Percentiles rank a stretch among this genome's conserved stretches.
Conservation (phyloP, 2,113 vertebrate species). For the Lipophrys pholis region DNA sequence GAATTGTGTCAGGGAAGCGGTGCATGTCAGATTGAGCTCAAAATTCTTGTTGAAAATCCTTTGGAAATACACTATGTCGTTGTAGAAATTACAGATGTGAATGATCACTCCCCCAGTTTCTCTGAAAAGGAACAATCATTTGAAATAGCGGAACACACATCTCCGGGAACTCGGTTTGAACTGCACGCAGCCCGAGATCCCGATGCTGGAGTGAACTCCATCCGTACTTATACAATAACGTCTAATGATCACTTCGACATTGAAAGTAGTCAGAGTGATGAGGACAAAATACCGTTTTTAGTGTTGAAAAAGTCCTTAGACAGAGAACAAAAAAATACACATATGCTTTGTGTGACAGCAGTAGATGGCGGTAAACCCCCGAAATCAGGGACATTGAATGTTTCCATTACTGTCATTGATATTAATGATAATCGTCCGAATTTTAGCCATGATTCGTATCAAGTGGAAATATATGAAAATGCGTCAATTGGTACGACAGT, state of each 20-base stretch:
- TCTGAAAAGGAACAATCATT: slow-evolving; percentile 65
- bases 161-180: slow-evolving; percentile 76
- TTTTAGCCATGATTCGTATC: slow-evolving; percentile 70
- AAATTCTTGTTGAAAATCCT: slow-evolving; percentile 79
- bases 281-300: slow-evolving; percentile 71
- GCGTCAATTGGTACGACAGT: slow-evolving; percentile 30
- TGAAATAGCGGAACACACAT: slow-evolving; percentile 73
- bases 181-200: slow-evolving; percentile 82
- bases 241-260: slow-evolving; percentile 74
- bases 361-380: slow-evolving; percentile 78
- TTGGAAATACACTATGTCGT: slow-evolving; percentile 77
- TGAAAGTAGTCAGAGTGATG: slow-evolving; percentile 56
- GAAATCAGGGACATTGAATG: slow-evolving; percentile 59
- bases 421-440: slow-evolving; percentile 77
- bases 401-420: slow-evolving; percentile 77
- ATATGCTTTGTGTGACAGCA: slow-evolving; percentile 67
- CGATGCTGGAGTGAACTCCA: slow-evolving; percentile 80
- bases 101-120: slow-evolving; percentile 82
- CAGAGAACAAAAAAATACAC: slow-evolving; percentile 62
- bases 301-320: slow-evolving; percentile 75
- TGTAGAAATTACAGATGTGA: slow-evolving; percentile 79
- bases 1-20: slow-evolving; percentile 69
- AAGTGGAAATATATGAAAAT: slow-evolving; percentile 67
- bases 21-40: slow-evolving; percentile 72
- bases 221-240: slow-evolving; percentile 78